These are phyloP conservation scores for Alosa alosa DNA, from an alignment of 2,113 vertebrate genomes.

Conservation along the genomic window DNA sequence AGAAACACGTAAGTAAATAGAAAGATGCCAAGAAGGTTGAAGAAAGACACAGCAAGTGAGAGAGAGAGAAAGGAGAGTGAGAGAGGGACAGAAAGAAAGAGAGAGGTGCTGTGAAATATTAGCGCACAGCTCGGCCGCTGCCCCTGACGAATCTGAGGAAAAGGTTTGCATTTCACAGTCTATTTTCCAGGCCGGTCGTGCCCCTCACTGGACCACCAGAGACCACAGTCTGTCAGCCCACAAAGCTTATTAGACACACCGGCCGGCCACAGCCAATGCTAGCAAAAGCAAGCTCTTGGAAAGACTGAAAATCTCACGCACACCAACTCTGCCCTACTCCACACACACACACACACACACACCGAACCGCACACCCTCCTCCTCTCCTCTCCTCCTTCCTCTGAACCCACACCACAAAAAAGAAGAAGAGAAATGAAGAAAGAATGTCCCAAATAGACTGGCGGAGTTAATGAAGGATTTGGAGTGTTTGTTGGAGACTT, in stretches of 20 bases:
- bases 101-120: conserved; percentile 27
- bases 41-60: neutral
- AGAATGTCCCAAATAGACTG: conserved; percentile 16
- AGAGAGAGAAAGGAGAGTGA: neutral
- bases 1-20: neutral
- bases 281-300: neutral
- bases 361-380: too few species aligned
- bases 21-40: neutral
- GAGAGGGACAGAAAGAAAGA: neutral
- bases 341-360: neutral
- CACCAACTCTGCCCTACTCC: too few species aligned
- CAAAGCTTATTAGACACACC: conserved; percentile 1
- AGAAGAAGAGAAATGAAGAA: neutral
- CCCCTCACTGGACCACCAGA: conserved; percentile 9
- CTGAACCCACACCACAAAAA: neutral
- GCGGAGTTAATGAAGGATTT: conserved; percentile 33
- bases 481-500: neutral
- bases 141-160: conserved; percentile 33
- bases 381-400: too few species aligned
- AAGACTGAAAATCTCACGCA: neutral
- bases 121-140: conserved; percentile 6
- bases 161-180: conserved; percentile 31
- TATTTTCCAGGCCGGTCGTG: neutral
- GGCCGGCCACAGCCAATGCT: neutral
- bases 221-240: neutral